A percentile compares a stretch with the other conserved stretches of the same genome.
These are phyloP conservation scores for Drosophila novamexicana DNA, from an alignment of 1,140 invertebrate species.

Conservation along the genomic window DNA sequence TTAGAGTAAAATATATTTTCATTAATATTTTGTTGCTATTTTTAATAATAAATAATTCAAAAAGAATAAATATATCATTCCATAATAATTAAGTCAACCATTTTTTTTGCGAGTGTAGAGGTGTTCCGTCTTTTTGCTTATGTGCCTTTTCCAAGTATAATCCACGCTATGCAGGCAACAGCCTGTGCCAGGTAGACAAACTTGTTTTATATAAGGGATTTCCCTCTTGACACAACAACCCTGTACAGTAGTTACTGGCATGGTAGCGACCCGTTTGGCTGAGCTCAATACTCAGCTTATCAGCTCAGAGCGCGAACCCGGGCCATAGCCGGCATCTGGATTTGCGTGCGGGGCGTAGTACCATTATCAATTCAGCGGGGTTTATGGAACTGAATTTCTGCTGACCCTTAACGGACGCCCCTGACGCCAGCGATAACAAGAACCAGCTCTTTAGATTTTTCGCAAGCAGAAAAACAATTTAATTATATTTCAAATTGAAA, in stretches of 20 bases:
- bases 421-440: neutral
- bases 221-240: neutral
- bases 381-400: neutral
- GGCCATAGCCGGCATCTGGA: constrained; percentile 2
- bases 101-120: neutral
- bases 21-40: too few species aligned
- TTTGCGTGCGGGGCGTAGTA: constrained; percentile 3
- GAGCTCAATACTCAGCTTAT: constrained; percentile 16
- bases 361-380: neutral
- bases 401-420: neutral
- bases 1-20: too few species aligned
- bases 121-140: constrained; percentile 3
- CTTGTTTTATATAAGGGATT: neutral
- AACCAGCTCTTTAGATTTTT: neutral
- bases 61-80: too few species aligned
- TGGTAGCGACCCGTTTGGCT: neutral
- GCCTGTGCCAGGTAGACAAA: neutral
- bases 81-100: too few species aligned
- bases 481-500: neutral
- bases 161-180: neutral
- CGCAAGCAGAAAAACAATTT: neutral
- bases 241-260: constrained; percentile 6
- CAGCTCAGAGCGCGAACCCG: constrained; percentile 2
- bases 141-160: neutral
- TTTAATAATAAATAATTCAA: too few species aligned